A percentile compares a stretch with the other conserved stretches of the same genome.
Evolutionary conservation across 2,888 invertebrate genomes (phyloP).

Genomic region (Cataglyphis albicans): DNA sequence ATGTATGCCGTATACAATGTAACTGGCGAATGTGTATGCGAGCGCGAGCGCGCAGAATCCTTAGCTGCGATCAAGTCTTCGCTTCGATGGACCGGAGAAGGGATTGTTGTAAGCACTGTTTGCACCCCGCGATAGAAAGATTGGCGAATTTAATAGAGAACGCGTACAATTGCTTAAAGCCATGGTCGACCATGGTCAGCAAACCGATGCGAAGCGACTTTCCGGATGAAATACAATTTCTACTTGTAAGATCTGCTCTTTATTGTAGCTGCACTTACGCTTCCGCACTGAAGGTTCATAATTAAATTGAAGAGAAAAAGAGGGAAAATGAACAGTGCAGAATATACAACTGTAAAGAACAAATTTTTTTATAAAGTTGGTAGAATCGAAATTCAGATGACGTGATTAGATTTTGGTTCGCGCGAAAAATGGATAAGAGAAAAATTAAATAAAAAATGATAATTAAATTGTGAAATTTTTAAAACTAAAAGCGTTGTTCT

Average conservation of each 20-base stretch:
- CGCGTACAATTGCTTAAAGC: not conserved
- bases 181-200: not conserved
- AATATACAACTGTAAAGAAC: not conserved
- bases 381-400: not conserved
- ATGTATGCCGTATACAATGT: not conserved
- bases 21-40: not conserved
- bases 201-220: not conserved
- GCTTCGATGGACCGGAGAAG: not conserved
- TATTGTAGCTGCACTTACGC: not conserved
- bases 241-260: not conserved
- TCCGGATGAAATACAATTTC: not conserved
- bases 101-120: slow-evolving; percentile 66
- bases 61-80: slow-evolving; percentile 4
- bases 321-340: not conserved
- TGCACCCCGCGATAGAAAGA: slow-evolving; percentile 61
- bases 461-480: not conserved
- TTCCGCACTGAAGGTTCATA: not conserved
- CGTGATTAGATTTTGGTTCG: not conserved
- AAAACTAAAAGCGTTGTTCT: not conserved
- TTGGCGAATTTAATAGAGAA: slow-evolving; percentile 65
- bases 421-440: no score
- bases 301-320: not conserved
- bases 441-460: not conserved
- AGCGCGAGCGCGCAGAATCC: not conserved
- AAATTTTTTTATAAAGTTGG: not conserved